These are phyloP conservation scores for Amphimallon solstitiale DNA, from an alignment of 2,888 invertebrate species.

Conservation along the genomic window DNA sequence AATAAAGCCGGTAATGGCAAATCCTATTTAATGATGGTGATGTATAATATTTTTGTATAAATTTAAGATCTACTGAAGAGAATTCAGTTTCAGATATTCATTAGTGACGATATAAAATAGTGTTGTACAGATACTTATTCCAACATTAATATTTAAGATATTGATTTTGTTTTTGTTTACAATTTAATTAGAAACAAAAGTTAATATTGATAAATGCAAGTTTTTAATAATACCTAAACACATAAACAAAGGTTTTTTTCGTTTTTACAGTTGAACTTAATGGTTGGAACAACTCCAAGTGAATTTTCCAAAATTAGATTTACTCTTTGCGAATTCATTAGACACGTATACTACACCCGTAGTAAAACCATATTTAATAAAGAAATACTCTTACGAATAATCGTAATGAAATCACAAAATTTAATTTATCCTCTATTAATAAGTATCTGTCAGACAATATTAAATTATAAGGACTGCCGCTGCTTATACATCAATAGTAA, in stretches of 20 bases:
- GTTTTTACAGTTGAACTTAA: not conserved
- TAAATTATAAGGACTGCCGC: too few species aligned
- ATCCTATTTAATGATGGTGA: constrained; percentile 4
- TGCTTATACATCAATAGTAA: too few species aligned
- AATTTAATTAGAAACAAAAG: constrained; percentile 10
- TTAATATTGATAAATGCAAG: not conserved
- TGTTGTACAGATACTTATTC: constrained; percentile 12
- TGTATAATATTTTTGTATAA: constrained; percentile 7
- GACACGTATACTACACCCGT: constrained; percentile 1
- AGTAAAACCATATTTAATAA: constrained; percentile 3
- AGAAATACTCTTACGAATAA: too few species aligned
- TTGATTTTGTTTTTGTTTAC: constrained; percentile 31
- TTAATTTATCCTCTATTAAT: too few species aligned
- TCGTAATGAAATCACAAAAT: not conserved
- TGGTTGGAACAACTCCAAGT: constrained; percentile 36
- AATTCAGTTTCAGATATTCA: too few species aligned
- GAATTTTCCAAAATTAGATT: constrained; percentile 38
- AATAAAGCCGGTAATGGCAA: constrained; percentile 18
- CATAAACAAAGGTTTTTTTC: too few species aligned
- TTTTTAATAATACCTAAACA: too few species aligned
- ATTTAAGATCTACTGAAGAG: too few species aligned
- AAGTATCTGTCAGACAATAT: too few species aligned
- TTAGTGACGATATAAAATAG: too few species aligned
- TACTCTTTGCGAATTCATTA: constrained; percentile 26
- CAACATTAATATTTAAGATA: constrained; percentile 23